Evolutionary conservation across 2,797 vertebrate species (phyloP), one percentile per base, ranked within the genome.

Genomic region (Myripristis murdjan): DNA sequence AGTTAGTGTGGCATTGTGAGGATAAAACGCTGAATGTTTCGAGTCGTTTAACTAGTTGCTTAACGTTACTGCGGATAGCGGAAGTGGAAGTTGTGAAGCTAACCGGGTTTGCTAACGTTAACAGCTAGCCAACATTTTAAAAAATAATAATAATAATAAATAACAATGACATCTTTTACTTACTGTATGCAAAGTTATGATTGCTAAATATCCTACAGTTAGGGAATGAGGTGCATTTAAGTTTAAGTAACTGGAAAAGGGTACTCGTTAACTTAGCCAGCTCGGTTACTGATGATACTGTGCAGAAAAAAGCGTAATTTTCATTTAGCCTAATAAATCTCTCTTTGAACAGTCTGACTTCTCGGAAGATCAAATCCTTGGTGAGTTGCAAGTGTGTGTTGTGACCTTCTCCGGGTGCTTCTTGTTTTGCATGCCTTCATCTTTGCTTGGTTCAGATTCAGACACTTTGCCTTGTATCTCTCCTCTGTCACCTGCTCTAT

Each of bases 261-360:
- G 26, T 28, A 6, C 33, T 0, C 15, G 16, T 47, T 10, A 46
- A 28, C 52, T 71, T 28, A 61, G 41, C 35, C n/a, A n/a, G 20
- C 6, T 22, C 58, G 37, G 60, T 79, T 82, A 53, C 77, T 49
- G 26, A 2, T 64, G 55, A 16, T 6, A 0, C 7, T 49, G 49
- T 33, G 28, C 23, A 57, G 58, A 53, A 52, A 44, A 78, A 22
- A 15, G 33, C 80, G 58, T 61, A 56, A 49, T 73, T 85, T 90
- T 83, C 75, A 89, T 80, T 79, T 64, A 77, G 76, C 84, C 14
- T 75, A 73, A 73, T n/a, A n/a, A n/a, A n/a, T 95, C 85, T 94
- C 84, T 91, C 80, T 88, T 85, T 90, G 69, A 91, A 94, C 94
- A 96, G 95, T 94, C 92, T 86, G 95, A 96, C 84, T 95, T 96